phyloP scores from a whole-genome alignment of 2,888 invertebrate genomes.

The Thumatha senex region DNA sequence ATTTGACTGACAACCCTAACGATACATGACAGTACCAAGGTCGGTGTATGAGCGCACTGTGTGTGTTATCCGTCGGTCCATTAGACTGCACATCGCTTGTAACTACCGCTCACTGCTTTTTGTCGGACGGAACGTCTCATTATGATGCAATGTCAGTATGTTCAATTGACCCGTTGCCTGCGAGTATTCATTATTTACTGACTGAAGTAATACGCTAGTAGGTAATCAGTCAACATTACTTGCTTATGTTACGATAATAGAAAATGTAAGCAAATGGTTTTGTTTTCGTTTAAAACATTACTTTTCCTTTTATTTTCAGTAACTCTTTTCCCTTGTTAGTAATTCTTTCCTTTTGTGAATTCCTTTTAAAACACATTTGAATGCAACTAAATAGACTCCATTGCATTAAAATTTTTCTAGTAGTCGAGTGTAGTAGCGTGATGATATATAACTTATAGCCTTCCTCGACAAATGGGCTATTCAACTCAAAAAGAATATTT shows the following conservation, averaged over 20 bases:
- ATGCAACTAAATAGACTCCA: too few species aligned
- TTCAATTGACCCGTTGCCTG: conserved; percentile 11
- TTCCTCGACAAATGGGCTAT: too few species aligned
- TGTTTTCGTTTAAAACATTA: too few species aligned
- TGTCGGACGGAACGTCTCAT: conserved; percentile 15
- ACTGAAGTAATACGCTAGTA: not conserved
- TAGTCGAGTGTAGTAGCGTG: too few species aligned
- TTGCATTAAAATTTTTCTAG: too few species aligned
- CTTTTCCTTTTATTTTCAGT: too few species aligned
- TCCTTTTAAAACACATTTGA: too few species aligned
- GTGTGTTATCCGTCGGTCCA: conserved; percentile 8
- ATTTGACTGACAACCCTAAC: not conserved
- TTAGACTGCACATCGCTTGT: conserved; percentile 11
- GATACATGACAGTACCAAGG: conserved; percentile 2
- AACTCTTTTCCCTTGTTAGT: too few species aligned
- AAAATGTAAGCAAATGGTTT: too few species aligned
- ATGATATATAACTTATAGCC: too few species aligned
- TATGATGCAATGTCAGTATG: conserved; percentile 23
- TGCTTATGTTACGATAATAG: not conserved
- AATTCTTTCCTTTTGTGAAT: too few species aligned
- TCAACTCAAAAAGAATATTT: too few species aligned
- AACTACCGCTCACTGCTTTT: conserved; percentile 17
- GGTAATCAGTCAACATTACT: not conserved
- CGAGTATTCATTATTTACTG: not conserved
- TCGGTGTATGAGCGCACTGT: not conserved